Conservation (phyloP, 2,888 invertebrate genomes). For the Ellobium chinense region DNA sequence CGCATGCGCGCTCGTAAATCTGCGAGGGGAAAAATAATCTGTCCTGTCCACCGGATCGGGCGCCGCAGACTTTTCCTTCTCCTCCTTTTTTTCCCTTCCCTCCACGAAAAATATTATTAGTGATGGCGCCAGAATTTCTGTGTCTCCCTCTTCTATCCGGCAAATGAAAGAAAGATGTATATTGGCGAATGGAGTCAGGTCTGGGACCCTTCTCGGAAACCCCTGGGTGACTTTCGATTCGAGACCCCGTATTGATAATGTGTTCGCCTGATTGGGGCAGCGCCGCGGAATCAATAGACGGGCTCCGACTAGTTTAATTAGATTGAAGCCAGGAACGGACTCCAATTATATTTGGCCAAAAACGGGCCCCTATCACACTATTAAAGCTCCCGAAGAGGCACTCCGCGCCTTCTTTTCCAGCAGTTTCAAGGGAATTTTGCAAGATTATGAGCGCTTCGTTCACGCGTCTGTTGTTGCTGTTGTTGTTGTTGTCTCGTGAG, state of each 20-base stretch:
- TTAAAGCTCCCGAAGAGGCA: slow-evolving; percentile 19
- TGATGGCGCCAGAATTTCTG: slow-evolving; percentile 32
- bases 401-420: neutral
- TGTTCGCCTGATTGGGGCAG: slow-evolving; percentile 51
- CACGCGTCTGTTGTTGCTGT: neutral
- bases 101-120: slow-evolving; percentile 21
- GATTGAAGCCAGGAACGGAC: slow-evolving; percentile 52
- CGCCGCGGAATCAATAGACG: slow-evolving; percentile 52
- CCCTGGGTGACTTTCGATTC: slow-evolving; percentile 48
- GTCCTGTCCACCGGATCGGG: neutral
- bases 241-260: slow-evolving; percentile 52
- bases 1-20: neutral
- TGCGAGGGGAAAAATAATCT: neutral
- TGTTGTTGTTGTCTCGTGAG: neutral
- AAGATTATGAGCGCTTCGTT: neutral
- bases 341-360: slow-evolving; percentile 53
- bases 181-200: slow-evolving; percentile 31
- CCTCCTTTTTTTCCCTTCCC: too few species aligned
- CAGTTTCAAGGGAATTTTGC: slow-evolving; percentile 2
- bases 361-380: slow-evolving; percentile 28
- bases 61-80: slow-evolving; percentile 1
- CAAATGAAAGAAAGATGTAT: slow-evolving; percentile 44
- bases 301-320: slow-evolving; percentile 55
- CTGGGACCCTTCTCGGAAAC: slow-evolving; percentile 10
- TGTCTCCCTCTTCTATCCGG: slow-evolving; percentile 24